Percentiles rank a stretch among this genome's conserved stretches.
phyloP scores from a whole-genome alignment of 2,113 vertebrate genomes.

The Amphilophus citrinellus region DNA sequence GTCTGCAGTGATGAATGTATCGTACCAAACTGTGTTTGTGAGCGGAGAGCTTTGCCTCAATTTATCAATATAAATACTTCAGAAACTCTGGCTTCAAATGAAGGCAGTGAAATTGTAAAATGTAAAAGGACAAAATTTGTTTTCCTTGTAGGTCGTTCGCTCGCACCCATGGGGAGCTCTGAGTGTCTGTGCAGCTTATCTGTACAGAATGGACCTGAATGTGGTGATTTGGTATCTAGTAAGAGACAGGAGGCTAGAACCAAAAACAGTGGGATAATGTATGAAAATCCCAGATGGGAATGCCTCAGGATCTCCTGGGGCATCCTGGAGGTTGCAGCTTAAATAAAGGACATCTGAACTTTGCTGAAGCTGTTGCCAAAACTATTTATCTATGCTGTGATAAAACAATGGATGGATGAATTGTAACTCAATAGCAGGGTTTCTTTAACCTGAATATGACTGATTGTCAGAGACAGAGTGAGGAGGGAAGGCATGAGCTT shows the following conservation, averaged over 20 bases:
- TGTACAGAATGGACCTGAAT: neutral
- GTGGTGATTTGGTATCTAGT: neutral
- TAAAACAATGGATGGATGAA: neutral
- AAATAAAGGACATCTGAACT: constrained; percentile 25
- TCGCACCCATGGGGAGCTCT: neutral
- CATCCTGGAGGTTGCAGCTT: constrained; percentile 3
- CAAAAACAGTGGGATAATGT: constrained; percentile 19
- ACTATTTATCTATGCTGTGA: neutral
- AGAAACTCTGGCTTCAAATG: neutral
- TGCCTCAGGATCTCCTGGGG: constrained; percentile 12
- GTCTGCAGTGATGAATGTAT: neutral
- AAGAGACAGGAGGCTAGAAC: constrained; percentile 3
- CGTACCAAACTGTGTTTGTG: neutral
- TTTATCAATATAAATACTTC: constrained; percentile 1
- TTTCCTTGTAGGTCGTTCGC: neutral
- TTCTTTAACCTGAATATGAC: neutral
- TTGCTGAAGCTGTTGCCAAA: neutral
- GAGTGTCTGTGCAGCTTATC: constrained; percentile 4
- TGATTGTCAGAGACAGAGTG: neutral
- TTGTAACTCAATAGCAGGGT: neutral
- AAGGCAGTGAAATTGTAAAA: constrained; percentile 24
- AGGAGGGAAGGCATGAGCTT: neutral
- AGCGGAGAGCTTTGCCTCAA: constrained; percentile 9
- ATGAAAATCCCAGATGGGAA: constrained; percentile 5
- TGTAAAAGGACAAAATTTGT: constrained; percentile 3